A percentile compares a stretch with the other conserved stretches of the same genome.
phyloP scores from a whole-genome alignment of 1,140 invertebrate species.

The Drosophila mayri region DNA sequence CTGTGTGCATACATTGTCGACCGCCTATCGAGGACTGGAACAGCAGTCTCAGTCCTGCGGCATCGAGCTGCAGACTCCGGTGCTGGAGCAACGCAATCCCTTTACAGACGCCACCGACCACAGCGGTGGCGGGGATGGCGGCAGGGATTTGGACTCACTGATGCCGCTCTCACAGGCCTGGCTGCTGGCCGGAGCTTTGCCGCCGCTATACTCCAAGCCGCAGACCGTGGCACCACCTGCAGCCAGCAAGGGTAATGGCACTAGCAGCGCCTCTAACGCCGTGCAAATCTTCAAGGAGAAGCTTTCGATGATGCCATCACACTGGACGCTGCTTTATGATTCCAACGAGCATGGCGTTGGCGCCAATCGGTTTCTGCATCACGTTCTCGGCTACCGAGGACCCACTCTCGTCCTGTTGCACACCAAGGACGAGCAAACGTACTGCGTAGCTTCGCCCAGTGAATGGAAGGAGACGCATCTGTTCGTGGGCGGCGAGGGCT shows the following conservation, averaged over 20 bases:
- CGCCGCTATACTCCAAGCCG: conserved; percentile 89
- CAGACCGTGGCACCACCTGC: conserved; percentile 69
- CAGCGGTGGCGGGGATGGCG: conserved; percentile 25
- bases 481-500: conserved; percentile 93
- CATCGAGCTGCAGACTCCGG: conserved; percentile 90
- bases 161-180: conserved; percentile 91
- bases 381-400: conserved; percentile 93
- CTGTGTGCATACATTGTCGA: conserved; percentile 91
- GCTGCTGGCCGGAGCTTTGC: conserved; percentile 91
- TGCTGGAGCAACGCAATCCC: conserved; percentile 88
- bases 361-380: conserved; percentile 94
- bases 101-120: conserved; percentile 70
- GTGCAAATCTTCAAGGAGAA: conserved; percentile 88
- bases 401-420: conserved; percentile 92
- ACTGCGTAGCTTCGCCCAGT: conserved; percentile 91
- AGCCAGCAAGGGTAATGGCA: conserved; percentile 43
- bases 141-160: conserved; percentile 78
- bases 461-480: conserved; percentile 95
- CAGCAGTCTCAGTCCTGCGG: conserved; percentile 86
- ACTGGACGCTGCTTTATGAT: conserved; percentile 94
- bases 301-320: conserved; percentile 89
- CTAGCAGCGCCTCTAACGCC: conserved; percentile 80
- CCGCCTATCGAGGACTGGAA: conserved; percentile 89
- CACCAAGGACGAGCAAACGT: conserved; percentile 88
- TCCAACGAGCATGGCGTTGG: conserved; percentile 93